Evolutionary conservation across 2,888 invertebrate genomes (phyloP).

Genomic region (Luperina testacea): DNA sequence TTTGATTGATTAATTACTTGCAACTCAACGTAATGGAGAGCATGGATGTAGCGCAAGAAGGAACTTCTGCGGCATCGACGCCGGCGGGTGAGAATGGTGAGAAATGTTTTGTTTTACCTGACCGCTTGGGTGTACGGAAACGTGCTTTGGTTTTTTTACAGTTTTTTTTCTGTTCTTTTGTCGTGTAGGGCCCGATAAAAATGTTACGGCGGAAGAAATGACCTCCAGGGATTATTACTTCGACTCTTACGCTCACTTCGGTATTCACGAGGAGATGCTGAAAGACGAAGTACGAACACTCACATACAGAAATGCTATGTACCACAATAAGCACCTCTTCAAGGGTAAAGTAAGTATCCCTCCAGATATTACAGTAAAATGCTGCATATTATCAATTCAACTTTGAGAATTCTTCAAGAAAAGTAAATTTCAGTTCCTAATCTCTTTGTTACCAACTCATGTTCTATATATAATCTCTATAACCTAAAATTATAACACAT

Average conservation of each 20-base stretch:
- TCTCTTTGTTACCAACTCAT: conserved; percentile 53
- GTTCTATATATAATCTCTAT: conserved; percentile 39
- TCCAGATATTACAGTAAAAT: not conserved
- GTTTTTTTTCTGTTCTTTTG: conserved; percentile 61
- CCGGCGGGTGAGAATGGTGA: conserved; percentile 87
- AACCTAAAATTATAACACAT: conserved; percentile 51
- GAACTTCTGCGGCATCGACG: conserved; percentile 83
- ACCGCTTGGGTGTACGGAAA: conserved; percentile 77
- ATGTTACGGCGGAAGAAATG: conserved; percentile 97
- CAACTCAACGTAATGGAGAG: conserved; percentile 85
- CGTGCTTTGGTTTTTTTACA: conserved; percentile 80
- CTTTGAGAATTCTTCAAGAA: not conserved
- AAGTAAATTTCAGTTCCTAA: not conserved
- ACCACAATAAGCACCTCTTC: conserved; percentile 99
- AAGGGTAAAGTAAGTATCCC: conserved; percentile 92
- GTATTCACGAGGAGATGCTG: conserved; percentile 99
- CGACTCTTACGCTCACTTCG: conserved; percentile 99
- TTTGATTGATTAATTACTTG: conserved; percentile 73
- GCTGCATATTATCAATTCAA: not conserved
- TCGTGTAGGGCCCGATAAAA: conserved; percentile 85
- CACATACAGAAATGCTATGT: conserved; percentile 99
- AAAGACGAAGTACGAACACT: conserved; percentile 99
- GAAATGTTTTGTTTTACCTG: conserved; percentile 66
- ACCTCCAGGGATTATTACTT: conserved; percentile 99
- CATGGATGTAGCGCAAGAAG: conserved; percentile 88